These are phyloP conservation scores for western clawed frog (Xenopus tropicalis) DNA, from an alignment of 2,113 vertebrate genomes.

Conservation along the genomic window DNA sequence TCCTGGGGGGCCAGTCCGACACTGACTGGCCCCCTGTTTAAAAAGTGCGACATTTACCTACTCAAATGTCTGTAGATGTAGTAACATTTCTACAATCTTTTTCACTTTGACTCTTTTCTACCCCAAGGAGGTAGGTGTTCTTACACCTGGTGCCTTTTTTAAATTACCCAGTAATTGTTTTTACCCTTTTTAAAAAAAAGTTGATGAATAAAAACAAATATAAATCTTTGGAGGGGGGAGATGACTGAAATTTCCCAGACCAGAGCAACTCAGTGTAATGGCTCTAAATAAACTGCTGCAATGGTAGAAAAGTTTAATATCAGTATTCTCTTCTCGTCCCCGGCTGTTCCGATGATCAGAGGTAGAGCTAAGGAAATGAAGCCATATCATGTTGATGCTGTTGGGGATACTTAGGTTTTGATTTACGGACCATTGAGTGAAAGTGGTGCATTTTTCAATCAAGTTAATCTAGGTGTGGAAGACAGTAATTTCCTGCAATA, in stretches of 20 bases:
- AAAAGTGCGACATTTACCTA: no score
- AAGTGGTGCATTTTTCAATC: conserved; percentile 37
- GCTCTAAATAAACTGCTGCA: background rate
- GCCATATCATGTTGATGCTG: conserved; percentile 15
- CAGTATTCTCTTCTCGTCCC: background rate
- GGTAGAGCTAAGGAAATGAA: conserved; percentile 26
- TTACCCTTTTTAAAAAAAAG: no score
- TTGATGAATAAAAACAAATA: no score
- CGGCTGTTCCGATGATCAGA: background rate
- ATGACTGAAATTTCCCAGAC: background rate
- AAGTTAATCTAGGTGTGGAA: conserved; percentile 38
- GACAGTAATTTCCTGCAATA: conserved; percentile 43
- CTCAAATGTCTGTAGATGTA: no score
- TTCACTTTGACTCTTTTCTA: no score
- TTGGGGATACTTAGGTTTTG: conserved; percentile 35
- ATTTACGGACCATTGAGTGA: conserved; percentile 36
- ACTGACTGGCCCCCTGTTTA: no score
- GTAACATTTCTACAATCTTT: no score
- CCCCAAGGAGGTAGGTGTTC: no score
- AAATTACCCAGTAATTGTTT: no score
- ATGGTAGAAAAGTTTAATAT: background rate
- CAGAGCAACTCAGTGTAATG: background rate
- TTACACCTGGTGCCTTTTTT: no score
- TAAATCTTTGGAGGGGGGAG: no score
- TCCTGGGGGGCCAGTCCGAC: no score